phyloP scores from a whole-genome alignment of 2,113 vertebrate species.

The Calyptommatus sinebrachiatus region DNA sequence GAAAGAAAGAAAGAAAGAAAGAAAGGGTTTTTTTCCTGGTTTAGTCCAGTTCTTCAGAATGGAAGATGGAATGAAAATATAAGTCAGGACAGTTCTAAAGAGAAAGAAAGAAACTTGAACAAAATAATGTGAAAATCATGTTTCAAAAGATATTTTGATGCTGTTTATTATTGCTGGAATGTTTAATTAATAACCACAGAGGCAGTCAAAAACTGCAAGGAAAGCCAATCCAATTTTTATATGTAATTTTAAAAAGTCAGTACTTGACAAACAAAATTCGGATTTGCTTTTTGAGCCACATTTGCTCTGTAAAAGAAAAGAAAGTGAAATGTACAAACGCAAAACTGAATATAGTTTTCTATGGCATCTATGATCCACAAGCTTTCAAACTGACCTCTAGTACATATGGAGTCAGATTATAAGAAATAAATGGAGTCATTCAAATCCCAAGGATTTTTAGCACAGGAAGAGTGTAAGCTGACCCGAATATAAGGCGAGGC shows the following conservation, averaged over 20 bases:
- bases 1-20: background rate
- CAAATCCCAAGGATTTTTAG: background rate
- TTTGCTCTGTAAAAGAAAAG: slow-evolving; percentile 51
- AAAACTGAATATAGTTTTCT: slow-evolving; percentile 5
- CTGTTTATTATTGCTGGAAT: slow-evolving; percentile 56
- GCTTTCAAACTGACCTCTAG: background rate
- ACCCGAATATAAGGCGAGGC: no score
- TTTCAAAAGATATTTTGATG: slow-evolving; percentile 54
- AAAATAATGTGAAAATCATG: slow-evolving; percentile 16
- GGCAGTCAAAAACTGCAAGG: slow-evolving; percentile 52
- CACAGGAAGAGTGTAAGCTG: background rate
- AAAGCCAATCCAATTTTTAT: slow-evolving; percentile 62
- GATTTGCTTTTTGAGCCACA: slow-evolving; percentile 48
- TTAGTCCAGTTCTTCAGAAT: no score
- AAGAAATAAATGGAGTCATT: background rate
- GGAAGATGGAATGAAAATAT: no score
- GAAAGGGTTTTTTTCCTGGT: no score
- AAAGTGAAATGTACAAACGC: slow-evolving; percentile 25
- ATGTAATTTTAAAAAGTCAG: slow-evolving; percentile 55
- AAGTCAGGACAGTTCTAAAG: slow-evolving; percentile 45
- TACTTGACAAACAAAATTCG: background rate
- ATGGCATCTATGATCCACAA: background rate
- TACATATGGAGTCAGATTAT: background rate
- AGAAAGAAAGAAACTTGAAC: slow-evolving; percentile 7
- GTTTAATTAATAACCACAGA: slow-evolving; percentile 64